phyloP scores from a whole-genome alignment of 1,140 invertebrate species.

The Plectus sambesii region DNA sequence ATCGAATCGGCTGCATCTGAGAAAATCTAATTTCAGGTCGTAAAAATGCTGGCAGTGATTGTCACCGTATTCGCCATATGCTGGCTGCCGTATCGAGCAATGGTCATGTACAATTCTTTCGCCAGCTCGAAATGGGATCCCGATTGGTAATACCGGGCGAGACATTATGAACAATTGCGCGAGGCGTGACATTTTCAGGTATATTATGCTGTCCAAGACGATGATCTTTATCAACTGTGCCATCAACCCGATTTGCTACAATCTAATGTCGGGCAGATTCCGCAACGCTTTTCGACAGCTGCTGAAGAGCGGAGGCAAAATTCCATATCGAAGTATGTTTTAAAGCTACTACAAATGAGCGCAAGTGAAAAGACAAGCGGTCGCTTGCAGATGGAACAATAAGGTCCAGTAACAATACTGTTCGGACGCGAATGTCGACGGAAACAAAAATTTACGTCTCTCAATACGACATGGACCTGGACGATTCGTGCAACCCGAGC shows the following conservation, averaged over 20 bases:
- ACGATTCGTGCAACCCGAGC: no score
- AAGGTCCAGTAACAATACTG: no score
- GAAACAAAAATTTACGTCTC: no score
- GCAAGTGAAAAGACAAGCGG: no score
- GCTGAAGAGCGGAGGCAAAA: no score
- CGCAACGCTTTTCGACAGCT: slow-evolving; percentile 47
- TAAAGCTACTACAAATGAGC: no score
- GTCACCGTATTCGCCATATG: slow-evolving; percentile 53
- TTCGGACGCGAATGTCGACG: no score
- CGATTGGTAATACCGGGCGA: slow-evolving; percentile 25
- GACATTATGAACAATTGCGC: background rate
- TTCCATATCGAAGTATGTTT: no score
- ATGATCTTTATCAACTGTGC: slow-evolving; percentile 40
- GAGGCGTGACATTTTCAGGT: slow-evolving; percentile 62
- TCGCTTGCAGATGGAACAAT: no score
- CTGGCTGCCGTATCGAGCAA: slow-evolving; percentile 50
- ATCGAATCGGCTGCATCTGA: no score
- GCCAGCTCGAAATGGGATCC: slow-evolving; percentile 28
- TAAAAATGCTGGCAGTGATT: slow-evolving; percentile 54
- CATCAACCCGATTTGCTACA: slow-evolving; percentile 74
- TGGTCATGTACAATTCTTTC: slow-evolving; percentile 44
- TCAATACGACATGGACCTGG: no score
- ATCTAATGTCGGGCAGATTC: slow-evolving; percentile 73
- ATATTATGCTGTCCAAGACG: slow-evolving; percentile 40
- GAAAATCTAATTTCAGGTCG: slow-evolving; percentile 49